Evolutionary conservation across 1,140 invertebrate genomes (phyloP).

Genomic region (Frieseomelitta varia): DNA sequence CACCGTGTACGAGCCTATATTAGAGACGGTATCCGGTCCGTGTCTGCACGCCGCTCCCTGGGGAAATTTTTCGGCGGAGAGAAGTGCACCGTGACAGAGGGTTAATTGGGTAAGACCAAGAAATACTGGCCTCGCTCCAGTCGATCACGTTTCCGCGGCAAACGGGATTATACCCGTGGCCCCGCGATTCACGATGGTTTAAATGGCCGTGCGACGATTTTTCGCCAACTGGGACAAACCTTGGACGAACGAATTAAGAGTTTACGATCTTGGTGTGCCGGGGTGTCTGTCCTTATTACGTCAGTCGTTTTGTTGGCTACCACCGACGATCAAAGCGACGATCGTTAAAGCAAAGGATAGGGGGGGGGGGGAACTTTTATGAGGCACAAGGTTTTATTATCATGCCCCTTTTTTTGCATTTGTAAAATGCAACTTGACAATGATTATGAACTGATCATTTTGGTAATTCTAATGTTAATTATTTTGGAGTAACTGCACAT

Average conservation of each 20-base stretch:
- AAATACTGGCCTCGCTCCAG: background rate
- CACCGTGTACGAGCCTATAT: background rate
- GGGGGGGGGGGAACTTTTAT: too few relatives aligned
- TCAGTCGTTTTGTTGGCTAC: too few relatives aligned
- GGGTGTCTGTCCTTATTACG: too few relatives aligned
- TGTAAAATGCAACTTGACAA: too few relatives aligned
- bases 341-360: too few relatives aligned
- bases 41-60: constrained; percentile 18
- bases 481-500: too few relatives aligned
- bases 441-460: too few relatives aligned
- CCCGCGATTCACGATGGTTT: background rate
- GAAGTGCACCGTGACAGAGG: constrained; percentile 27
- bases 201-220: background rate
- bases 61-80: constrained; percentile 42
- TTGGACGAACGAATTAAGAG: background rate
- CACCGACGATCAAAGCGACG: too few relatives aligned
- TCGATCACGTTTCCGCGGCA: background rate
- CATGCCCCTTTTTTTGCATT: too few relatives aligned
- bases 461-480: too few relatives aligned
- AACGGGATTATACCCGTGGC: constrained; percentile 3
- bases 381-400: too few relatives aligned
- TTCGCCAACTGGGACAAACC: background rate
- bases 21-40: too few relatives aligned
- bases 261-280: background rate
- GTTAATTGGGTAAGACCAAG: constrained; percentile 34